Evolutionary conservation across 53 echinoderm and acorn worm species (phyloP).

Genomic region (Paracentrotus lividus): DNA sequence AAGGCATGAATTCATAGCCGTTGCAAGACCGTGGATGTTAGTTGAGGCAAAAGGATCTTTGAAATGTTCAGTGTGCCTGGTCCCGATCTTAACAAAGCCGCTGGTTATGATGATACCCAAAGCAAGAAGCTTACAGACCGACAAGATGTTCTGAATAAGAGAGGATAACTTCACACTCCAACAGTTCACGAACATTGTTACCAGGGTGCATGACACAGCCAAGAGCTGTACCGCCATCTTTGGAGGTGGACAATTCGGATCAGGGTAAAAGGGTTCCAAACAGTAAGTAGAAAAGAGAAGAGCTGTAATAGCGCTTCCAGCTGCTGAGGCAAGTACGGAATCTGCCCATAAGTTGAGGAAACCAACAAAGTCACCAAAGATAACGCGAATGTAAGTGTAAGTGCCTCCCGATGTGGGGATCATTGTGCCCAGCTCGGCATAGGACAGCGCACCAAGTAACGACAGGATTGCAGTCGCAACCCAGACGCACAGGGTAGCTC

Average conservation of each 20-base stretch:
- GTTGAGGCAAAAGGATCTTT: constrained; percentile 46
- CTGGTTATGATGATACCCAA: constrained; percentile 40
- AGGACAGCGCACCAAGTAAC: constrained; percentile 62
- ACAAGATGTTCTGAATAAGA: neutral
- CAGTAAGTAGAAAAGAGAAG: constrained; percentile 57
- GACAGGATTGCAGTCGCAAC: constrained; percentile 42
- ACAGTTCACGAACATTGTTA: constrained; percentile 57
- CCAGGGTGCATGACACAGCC: neutral
- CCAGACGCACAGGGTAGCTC: constrained; percentile 64
- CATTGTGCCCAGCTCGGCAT: constrained; percentile 72
- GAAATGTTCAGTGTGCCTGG: constrained; percentile 59
- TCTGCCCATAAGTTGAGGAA: constrained; percentile 64
- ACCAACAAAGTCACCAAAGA: constrained; percentile 63
- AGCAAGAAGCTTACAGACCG: constrained; percentile 29
- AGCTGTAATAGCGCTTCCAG: constrained; percentile 37
- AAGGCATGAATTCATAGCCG: constrained; percentile 61
- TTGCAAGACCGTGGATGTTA: constrained; percentile 17
- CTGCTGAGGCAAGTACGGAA: constrained; percentile 21
- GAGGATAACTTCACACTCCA: constrained; percentile 64
- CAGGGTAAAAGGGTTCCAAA: constrained; percentile 70
- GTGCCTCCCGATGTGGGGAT: constrained; percentile 67
- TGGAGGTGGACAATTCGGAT: constrained; percentile 57
- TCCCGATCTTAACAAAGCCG: constrained; percentile 15
- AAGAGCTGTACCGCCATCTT: constrained; percentile 11
- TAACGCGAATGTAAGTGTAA: constrained; percentile 65